phyloP scores from a whole-genome alignment of 1,140 invertebrate genomes.

The Aphis craccivora region DNA sequence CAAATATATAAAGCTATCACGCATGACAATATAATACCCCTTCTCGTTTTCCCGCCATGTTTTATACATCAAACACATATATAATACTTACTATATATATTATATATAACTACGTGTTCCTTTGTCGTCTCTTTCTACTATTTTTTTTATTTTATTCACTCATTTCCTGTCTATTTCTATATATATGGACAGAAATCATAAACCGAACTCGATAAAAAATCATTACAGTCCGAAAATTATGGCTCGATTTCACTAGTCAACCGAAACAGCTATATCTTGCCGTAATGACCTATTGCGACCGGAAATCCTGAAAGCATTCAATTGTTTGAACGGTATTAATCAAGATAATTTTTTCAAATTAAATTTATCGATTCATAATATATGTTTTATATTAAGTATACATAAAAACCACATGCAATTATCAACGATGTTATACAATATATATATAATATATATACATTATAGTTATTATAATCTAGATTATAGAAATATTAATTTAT shows the following conservation, averaged over 20 bases:
- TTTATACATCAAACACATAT: constrained; percentile 33
- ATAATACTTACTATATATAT: neutral
- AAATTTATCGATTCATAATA: neutral
- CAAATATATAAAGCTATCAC: constrained; percentile 57
- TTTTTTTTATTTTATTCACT: constrained; percentile 50
- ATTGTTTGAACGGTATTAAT: constrained; percentile 24
- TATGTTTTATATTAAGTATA: neutral
- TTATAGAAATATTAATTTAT: neutral
- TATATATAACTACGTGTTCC: neutral
- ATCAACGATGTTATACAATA: neutral
- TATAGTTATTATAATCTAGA: neutral
- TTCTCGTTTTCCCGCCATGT: constrained; percentile 49
- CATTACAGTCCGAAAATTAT: constrained; percentile 41
- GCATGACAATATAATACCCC: constrained; percentile 43
- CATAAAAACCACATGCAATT: neutral
- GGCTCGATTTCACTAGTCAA: constrained; percentile 44
- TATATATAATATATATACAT: neutral
- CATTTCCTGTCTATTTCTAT: constrained; percentile 46
- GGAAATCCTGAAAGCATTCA: constrained; percentile 44
- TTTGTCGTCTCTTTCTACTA: neutral
- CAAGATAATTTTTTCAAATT: neutral
- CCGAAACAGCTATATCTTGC: constrained; percentile 44
- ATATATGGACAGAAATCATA: constrained; percentile 16
- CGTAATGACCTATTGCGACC: constrained; percentile 35
- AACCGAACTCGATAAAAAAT: constrained; percentile 51